phyloP scores from a whole-genome alignment of 2,888 invertebrate genomes.

The Augiades crinisus region DNA sequence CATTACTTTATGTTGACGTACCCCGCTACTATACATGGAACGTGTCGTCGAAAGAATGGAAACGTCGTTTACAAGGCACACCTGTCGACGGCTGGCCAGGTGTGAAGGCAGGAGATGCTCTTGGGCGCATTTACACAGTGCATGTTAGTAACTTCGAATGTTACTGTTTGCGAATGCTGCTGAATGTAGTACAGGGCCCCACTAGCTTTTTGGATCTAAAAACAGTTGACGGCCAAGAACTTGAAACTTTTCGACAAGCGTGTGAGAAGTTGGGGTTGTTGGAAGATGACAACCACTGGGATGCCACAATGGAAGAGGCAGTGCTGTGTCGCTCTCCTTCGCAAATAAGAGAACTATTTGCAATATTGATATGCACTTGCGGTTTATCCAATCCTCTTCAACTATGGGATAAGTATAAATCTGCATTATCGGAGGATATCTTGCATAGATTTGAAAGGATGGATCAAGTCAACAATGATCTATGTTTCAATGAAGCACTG shows the following conservation, averaged over 20 bases:
- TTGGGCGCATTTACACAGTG: slow-evolving; percentile 37
- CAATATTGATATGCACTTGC: slow-evolving; percentile 35
- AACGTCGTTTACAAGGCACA: slow-evolving; percentile 36
- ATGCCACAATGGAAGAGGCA: slow-evolving; percentile 38
- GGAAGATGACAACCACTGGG: slow-evolving; percentile 35
- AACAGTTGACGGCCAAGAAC: slow-evolving; percentile 39
- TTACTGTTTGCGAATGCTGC: slow-evolving; percentile 5
- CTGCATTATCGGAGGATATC: slow-evolving; percentile 3
- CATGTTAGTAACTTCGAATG: slow-evolving; percentile 28
- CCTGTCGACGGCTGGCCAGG: slow-evolving; percentile 32
- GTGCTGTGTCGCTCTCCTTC: slow-evolving; percentile 30
- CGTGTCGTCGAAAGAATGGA: slow-evolving; percentile 31
- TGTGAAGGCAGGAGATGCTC: slow-evolving; percentile 33
- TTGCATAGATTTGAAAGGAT: slow-evolving; percentile 18
- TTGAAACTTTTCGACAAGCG: slow-evolving; percentile 40
- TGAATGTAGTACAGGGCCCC: background rate
- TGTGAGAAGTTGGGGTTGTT: slow-evolving; percentile 42
- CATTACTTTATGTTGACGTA: slow-evolving; percentile 44
- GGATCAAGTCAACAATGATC: background rate
- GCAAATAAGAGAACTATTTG: slow-evolving; percentile 32
- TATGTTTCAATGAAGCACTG: background rate
- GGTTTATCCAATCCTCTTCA: slow-evolving; percentile 33
- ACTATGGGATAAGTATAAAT: slow-evolving; percentile 33
- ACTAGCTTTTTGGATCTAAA: slow-evolving; percentile 32
- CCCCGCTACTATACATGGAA: slow-evolving; percentile 40